Evolutionary conservation across 2,113 vertebrate genomes (phyloP).

Genomic region (Lates calcarifer): DNA sequence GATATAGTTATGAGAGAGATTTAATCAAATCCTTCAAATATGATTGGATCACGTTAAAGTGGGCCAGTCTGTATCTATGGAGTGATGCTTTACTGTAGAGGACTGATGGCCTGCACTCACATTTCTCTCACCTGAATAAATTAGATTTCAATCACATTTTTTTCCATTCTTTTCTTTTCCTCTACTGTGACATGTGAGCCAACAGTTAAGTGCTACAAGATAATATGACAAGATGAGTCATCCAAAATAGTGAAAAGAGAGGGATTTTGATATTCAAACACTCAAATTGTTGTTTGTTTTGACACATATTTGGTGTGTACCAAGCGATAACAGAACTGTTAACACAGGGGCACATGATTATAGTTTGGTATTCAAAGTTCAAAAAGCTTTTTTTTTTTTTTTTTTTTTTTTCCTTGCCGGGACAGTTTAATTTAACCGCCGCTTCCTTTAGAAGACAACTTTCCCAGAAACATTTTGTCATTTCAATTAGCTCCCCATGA

Average conservation of each 20-base stretch:
- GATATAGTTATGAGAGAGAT: background rate
- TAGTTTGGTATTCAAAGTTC: too few relatives aligned
- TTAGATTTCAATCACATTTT: background rate
- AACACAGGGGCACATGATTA: background rate
- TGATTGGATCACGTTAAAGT: background rate
- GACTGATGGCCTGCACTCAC: background rate
- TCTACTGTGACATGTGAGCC: background rate
- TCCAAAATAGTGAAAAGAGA: background rate
- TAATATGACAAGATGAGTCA: background rate
- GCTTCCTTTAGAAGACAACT: constrained; percentile 2
- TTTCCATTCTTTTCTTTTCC: too few relatives aligned
- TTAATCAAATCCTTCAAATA: background rate
- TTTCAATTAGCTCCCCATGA: constrained; percentile 6
- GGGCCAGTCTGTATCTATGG: background rate
- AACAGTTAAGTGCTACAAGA: background rate
- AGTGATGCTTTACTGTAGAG: background rate
- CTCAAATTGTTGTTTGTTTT: background rate
- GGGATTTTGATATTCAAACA: background rate
- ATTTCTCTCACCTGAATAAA: background rate
- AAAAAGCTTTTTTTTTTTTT: background rate
- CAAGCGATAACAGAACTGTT: background rate
- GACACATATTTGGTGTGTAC: background rate
- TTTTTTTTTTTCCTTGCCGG: background rate
- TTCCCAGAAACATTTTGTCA: constrained; percentile 5
- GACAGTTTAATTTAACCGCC: background rate